Evolutionary conservation across 2,797 vertebrate species (phyloP).

Genomic region (Eulemur mongoz): DNA sequence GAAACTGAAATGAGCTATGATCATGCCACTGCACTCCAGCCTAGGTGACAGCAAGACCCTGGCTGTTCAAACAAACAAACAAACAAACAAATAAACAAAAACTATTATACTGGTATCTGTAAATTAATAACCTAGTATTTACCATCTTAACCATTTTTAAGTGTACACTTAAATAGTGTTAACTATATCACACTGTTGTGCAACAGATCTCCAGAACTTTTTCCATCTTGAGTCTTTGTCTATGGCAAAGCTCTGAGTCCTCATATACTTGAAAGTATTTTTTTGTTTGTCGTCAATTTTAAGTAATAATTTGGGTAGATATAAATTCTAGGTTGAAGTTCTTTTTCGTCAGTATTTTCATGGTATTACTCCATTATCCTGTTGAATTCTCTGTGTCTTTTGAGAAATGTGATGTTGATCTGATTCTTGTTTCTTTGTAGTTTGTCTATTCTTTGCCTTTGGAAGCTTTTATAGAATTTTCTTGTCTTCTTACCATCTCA

Average conservation of each 20-base stretch:
- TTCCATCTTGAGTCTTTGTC: neutral
- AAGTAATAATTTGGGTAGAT: neutral
- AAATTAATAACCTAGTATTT: neutral
- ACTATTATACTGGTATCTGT: neutral
- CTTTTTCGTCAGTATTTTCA: neutral
- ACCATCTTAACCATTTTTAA: neutral
- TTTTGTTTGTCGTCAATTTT: neutral
- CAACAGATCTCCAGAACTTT: neutral
- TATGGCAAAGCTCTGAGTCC: neutral
- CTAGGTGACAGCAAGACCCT: neutral
- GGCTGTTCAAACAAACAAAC: neutral
- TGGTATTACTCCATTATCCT: neutral
- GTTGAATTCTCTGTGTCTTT: neutral
- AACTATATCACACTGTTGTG: neutral
- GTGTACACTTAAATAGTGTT: neutral
- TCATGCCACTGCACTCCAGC: neutral
- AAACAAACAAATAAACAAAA: neutral
- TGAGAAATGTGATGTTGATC: slow-evolving; percentile 24
- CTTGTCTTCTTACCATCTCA: slow-evolving; percentile 17
- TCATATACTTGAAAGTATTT: neutral
- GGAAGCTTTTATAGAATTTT: slow-evolving; percentile 19
- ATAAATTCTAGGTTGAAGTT: neutral
- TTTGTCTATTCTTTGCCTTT: slow-evolving; percentile 36
- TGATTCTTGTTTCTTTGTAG: neutral
- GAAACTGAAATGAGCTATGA: neutral